Base-by-base conservation (phyloP, 2,797 vertebrate species). In the Parambassis ranga region DNA sequence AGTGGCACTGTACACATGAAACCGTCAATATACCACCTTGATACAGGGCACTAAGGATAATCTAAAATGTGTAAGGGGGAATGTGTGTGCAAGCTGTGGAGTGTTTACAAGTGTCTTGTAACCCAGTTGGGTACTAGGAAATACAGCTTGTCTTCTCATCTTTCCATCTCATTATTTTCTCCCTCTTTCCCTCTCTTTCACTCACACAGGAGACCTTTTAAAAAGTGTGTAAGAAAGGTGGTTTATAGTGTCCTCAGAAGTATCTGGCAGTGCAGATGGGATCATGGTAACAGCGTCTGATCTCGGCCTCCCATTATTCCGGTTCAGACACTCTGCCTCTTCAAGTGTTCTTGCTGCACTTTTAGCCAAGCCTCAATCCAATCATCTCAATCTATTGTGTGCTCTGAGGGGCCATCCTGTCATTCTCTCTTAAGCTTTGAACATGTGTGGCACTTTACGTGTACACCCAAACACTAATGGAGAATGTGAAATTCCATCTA, bases 271-370 rank as follows among this genome's bases (percentile, higher is more conserved):
- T 36, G 56, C 82, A 90, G 85, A 90, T 88, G 88, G 82, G 81
- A 72, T 85, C 69, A 28, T 47, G 71, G 69, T 57, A 50, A 81
- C 69, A 49, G 58, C 55, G 65, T 87, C 84, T 87, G 88, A 90
- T 87, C 85, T 90, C 1, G 14, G 74, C 1, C 22, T 86, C 81
- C 85, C 73, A 83, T 87, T 90, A 86, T 87, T 86, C 81, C 23
- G 37, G 44, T 76, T 80, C 82, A 87, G 71, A 71, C 79, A 65
- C 80, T 84, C 55, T 20, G 47, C 75, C 44, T 69, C 75, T 70
- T 85, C 71, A 47, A 90, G 86, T 75, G 81, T 78, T 74, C 83
- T 58, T 73, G 68, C 73, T 77, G 81, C 88, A 78, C 85, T 88
- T 87, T 86, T 67, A 87, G 83, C 76, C 67, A 65, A 80, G 70